Conservation (phyloP, 64 coral and sea anemone species). For the Montipora capricornis region DNA sequence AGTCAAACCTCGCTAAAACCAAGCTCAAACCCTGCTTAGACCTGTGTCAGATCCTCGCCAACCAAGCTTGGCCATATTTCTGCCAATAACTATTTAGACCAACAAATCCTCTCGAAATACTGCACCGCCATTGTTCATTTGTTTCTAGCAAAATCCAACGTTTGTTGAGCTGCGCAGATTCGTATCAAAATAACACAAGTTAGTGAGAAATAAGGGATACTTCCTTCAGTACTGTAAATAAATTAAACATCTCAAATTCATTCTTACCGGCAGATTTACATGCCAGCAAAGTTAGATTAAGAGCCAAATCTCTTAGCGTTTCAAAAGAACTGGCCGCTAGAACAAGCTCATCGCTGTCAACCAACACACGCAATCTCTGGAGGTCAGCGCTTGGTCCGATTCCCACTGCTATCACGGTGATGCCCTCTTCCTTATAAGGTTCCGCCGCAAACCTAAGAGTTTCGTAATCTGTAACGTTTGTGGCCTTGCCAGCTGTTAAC, state of each 20-base stretch:
- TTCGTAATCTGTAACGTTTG: conserved; percentile 2
- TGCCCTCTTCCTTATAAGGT: conserved; percentile 55
- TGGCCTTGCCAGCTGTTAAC: conserved; percentile 11
- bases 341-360: conserved; percentile 68
- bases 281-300: not conserved
- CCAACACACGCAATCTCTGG: conserved; percentile 72
- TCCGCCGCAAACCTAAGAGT: conserved; percentile 42
- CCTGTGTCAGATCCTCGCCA: too few relatives aligned
- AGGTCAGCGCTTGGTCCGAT: conserved; percentile 52
- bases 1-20: too few relatives aligned
- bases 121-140: too few relatives aligned
- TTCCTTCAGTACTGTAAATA: too few relatives aligned
- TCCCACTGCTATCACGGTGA: conserved; percentile 74
- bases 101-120: too few relatives aligned
- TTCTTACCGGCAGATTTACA: conserved; percentile 31
- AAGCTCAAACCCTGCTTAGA: too few relatives aligned
- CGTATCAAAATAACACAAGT: too few relatives aligned
- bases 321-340: conserved; percentile 69
- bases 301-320: not conserved
- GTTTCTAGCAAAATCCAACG: too few relatives aligned
- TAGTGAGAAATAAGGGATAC: too few relatives aligned
- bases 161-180: too few relatives aligned
- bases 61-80: too few relatives aligned
- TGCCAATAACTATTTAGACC: too few relatives aligned
- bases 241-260: not conserved